A percentile compares a stretch with the other conserved stretches of the same genome.
Conservation (phyloP, 2,797 vertebrate genomes). For the Carcharodon carcharias region DNA sequence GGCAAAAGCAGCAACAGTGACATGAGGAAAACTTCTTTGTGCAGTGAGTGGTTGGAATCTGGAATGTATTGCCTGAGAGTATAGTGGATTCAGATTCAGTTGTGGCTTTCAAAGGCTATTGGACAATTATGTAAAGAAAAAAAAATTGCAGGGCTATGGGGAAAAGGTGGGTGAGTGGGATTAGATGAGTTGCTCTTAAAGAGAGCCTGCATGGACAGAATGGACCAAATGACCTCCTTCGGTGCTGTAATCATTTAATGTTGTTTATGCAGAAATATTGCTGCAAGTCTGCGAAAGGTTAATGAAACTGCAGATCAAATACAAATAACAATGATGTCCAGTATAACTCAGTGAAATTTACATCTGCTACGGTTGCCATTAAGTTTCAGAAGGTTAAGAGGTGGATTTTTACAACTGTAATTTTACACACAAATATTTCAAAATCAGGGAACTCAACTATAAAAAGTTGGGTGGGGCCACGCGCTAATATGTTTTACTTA, state of each 20-base stretch:
- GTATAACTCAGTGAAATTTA: not conserved
- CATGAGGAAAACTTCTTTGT: not conserved
- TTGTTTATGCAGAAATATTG: slow-evolving; percentile 7
- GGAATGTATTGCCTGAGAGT: not conserved
- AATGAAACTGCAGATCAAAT: not conserved
- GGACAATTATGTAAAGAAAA: not conserved
- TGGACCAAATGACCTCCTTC: no score
- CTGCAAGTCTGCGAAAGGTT: not conserved
- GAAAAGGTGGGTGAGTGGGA: not conserved
- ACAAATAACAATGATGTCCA: not conserved
- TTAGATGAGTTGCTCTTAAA: not conserved
- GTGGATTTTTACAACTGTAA: not conserved
- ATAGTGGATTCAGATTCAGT: not conserved
- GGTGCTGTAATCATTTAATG: not conserved
- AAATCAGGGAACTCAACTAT: not conserved
- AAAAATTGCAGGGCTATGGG: not conserved
- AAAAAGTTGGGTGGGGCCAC: not conserved
- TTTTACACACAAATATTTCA: not conserved
- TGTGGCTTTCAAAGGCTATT: not conserved
- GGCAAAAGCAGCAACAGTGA: not conserved
- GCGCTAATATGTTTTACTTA: not conserved
- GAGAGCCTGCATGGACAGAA: not conserved
- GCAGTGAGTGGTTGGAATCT: not conserved
- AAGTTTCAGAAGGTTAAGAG: not conserved
- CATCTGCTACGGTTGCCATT: not conserved